phyloP scores from a whole-genome alignment of 2,888 invertebrate genomes.

The Cantharis flavilabris region DNA sequence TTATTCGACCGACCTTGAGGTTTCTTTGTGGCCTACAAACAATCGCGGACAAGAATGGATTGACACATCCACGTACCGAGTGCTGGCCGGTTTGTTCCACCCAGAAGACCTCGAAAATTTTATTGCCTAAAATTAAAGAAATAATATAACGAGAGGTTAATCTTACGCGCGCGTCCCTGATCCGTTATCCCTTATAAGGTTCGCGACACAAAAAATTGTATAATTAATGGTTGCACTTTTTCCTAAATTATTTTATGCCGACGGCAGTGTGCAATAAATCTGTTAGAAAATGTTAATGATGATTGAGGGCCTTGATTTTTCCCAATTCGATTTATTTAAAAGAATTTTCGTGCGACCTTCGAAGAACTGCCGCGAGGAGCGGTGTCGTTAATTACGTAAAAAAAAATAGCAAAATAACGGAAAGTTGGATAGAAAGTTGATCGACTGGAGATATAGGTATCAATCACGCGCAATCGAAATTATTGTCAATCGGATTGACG shows the following conservation, averaged over 20 bases:
- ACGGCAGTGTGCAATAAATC: not conserved
- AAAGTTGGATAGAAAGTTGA: not conserved
- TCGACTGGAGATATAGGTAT: not conserved
- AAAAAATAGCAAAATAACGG: not conserved
- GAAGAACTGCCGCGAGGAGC: too few species aligned
- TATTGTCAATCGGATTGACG: not conserved
- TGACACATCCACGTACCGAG: not conserved
- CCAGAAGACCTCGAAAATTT: not conserved
- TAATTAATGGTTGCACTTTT: not conserved
- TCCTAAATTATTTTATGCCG: not conserved
- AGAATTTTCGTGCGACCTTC: not conserved
- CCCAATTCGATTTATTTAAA: not conserved
- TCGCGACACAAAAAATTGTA: not conserved
- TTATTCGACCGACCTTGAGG: conserved; percentile 22
- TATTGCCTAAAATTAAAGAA: not conserved
- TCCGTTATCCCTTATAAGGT: not conserved
- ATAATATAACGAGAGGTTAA: not conserved
- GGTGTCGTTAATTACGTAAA: not conserved
- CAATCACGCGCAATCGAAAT: not conserved
- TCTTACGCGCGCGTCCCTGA: not conserved
- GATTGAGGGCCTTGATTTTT: not conserved
- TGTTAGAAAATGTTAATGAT: not conserved
- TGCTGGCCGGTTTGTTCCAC: not conserved
- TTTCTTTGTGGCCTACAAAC: conserved; percentile 16
- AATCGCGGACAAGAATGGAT: not conserved